Conservation (phyloP, 2,888 invertebrate genomes). For the Ariolimax columbianus region DNA sequence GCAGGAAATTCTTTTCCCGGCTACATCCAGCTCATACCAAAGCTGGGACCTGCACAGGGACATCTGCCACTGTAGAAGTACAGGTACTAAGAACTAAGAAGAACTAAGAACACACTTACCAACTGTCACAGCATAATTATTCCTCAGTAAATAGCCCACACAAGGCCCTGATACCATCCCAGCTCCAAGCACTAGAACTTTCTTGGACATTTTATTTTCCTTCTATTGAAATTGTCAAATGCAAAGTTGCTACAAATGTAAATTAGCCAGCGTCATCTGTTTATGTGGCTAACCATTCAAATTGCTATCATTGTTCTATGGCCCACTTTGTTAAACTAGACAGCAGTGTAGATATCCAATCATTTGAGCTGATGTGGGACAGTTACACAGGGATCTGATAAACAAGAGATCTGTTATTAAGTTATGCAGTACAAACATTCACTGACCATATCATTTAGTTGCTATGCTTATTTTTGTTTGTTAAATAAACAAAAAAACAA, state of each 20-base stretch:
- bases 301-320: not conserved
- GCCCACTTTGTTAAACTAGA: not conserved
- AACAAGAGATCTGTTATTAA: not conserved
- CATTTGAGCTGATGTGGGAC: not conserved
- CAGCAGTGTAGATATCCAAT: not conserved
- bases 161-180: constrained; percentile 48
- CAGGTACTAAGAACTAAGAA: too few relatives aligned
- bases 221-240: not conserved
- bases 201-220: constrained; percentile 20
- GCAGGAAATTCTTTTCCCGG: too few relatives aligned
- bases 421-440: too few relatives aligned
- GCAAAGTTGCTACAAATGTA: not conserved
- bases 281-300: not conserved
- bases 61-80: too few relatives aligned
- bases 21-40: too few relatives aligned
- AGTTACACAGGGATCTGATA: not conserved
- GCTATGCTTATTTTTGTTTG: too few relatives aligned
- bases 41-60: too few relatives aligned
- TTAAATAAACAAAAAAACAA: too few relatives aligned
- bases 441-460: too few relatives aligned
- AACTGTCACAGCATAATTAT: constrained; percentile 32
- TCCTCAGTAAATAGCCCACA: constrained; percentile 39
- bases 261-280: not conserved
- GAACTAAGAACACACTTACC: constrained; percentile 25
- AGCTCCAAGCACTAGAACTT: constrained; percentile 48